Conservation (phyloP, 2,888 invertebrate genomes). For the Cyrtodaria siliqua region DNA sequence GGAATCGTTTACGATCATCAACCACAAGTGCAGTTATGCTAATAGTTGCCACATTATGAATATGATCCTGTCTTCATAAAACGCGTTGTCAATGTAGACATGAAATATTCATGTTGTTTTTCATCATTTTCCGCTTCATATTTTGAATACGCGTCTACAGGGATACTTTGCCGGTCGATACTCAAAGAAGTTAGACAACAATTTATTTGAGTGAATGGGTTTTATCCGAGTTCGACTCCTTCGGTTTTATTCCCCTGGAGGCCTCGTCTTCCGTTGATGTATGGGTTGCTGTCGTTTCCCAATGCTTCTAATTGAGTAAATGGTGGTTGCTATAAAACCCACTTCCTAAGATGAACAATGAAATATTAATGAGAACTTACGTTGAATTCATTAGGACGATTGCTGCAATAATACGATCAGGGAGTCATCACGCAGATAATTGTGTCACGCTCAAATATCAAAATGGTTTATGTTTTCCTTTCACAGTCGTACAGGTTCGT, state of each 20-base stretch:
- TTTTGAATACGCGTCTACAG: background rate
- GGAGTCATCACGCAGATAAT: background rate
- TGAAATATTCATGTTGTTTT: too few species aligned
- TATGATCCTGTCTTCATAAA: too few species aligned
- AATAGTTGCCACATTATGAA: too few species aligned
- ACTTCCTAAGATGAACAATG: conserved; percentile 63
- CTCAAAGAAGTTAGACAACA: conserved; percentile 28
- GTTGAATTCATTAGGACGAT: conserved; percentile 56
- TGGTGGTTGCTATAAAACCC: conserved; percentile 55
- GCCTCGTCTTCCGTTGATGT: conserved; percentile 39
- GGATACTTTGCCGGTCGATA: background rate
- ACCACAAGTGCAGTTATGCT: too few species aligned
- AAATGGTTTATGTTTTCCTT: background rate
- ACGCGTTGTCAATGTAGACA: too few species aligned
- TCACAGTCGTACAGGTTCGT: too few species aligned
- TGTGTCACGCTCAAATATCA: conserved; percentile 11
- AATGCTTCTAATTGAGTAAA: conserved; percentile 65
- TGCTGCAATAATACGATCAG: conserved; percentile 9
- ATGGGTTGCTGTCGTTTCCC: conserved; percentile 52
- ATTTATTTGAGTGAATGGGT: conserved; percentile 43
- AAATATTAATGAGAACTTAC: conserved; percentile 65
- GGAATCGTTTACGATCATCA: too few species aligned
- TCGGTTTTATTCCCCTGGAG: conserved; percentile 29
- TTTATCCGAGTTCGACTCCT: conserved; percentile 42
- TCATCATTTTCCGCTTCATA: too few species aligned